Base-by-base conservation (phyloP, 2,888 invertebrate species). In the Clivina fossor region DNA sequence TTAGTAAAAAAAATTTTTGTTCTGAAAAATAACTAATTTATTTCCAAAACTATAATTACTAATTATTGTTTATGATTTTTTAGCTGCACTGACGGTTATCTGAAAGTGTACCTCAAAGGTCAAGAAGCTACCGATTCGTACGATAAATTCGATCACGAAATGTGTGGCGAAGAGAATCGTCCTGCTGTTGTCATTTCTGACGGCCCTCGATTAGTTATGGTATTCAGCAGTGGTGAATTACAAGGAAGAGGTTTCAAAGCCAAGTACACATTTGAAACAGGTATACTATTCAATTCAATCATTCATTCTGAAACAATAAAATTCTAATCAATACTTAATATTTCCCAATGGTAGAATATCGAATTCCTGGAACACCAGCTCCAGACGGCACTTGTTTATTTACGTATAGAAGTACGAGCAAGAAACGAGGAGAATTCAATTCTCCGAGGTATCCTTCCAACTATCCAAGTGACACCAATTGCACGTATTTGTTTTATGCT, bases 361-460 rank as follows among this genome's bases (percentile, higher is more conserved):
- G 89, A 64, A 92, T 96, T 68, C 93, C 94, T 48, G 96, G 96
- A 41, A 94, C 94, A 1, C 90, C 94, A 18, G 90, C 94, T 18
- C 93, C 93, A 4, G 90, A 91, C 66, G 93, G 93, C 58, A 86
- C 85, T 65, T 97, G 96, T 73, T 86, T 86, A 58, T 97, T 96
- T 73, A 88, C 91, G 8, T 97, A 96, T 76, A 83, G 85, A 64
- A 93, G 93, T 71, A 84, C 86, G 64, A 89, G 91, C 33, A 85
- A 86, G 70, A 92, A 92, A 74, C 84, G 85, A 58, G 94, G 94
- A 46, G 92, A 93, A 70, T 90, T 96, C 74, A 97, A 97, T 77
- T 95, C 95, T 49, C 96, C 96, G 16, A 85, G 95, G 59, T 94
- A 93, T 81, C 96, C 96, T 69, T 91, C 93, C 70, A 92, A 93